Percentiles rank a stretch among this genome's conserved stretches.
These are phyloP conservation scores for Apolygus lucorum DNA, from an alignment of 1,140 invertebrate species.

Conservation along the genomic window DNA sequence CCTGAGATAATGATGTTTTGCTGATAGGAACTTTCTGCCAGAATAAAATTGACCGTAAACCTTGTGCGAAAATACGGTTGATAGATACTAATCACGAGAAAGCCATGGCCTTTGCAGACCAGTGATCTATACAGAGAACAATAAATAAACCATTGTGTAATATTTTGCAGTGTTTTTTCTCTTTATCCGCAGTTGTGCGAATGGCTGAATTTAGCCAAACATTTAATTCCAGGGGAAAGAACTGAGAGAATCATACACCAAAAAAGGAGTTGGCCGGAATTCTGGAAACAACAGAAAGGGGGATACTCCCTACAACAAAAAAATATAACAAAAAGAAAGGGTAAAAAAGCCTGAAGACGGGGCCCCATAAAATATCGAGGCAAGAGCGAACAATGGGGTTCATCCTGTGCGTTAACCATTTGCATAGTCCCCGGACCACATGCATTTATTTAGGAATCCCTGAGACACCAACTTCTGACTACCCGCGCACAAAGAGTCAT, in stretches of 20 bases:
- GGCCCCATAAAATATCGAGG: constrained; percentile 12
- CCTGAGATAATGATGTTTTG: too few species aligned
- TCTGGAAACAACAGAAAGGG: constrained; percentile 7
- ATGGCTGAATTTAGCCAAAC: background rate
- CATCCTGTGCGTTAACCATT: constrained; percentile 13
- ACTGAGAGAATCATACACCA: background rate
- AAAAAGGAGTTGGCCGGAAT: background rate
- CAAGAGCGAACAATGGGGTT: constrained; percentile 5
- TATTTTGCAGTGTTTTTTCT: too few species aligned
- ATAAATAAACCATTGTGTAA: too few species aligned
- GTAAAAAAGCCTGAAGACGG: background rate
- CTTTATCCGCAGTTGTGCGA: background rate
- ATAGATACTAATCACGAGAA: too few species aligned
- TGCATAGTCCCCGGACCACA: constrained; percentile 16
- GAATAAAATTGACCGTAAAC: too few species aligned
- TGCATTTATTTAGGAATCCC: constrained; percentile 13
- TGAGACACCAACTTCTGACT: constrained; percentile 1
- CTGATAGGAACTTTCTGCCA: too few species aligned
- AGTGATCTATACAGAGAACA: too few species aligned
- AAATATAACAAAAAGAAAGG: background rate
- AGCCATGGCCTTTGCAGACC: too few species aligned
- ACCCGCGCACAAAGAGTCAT: background rate
- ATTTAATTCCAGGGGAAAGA: background rate
- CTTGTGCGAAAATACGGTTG: too few species aligned
- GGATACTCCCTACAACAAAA: background rate